Evolutionary conservation across 2,113 vertebrate species (phyloP).

Genomic region (Odocoileus hemionus): DNA sequence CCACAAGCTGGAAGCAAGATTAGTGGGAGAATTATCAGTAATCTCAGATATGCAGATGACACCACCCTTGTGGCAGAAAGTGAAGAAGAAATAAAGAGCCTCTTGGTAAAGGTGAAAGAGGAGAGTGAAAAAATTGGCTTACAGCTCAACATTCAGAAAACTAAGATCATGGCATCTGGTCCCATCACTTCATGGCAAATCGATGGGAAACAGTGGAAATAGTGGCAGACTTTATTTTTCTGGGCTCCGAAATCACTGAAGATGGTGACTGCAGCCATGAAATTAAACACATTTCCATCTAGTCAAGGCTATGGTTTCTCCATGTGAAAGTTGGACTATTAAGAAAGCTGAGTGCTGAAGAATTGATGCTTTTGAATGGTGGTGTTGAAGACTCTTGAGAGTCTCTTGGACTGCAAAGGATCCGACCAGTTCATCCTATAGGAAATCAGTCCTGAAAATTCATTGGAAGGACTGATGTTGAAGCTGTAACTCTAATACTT

Average conservation of each 20-base stretch:
- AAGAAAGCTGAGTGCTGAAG: rapidly evolving
- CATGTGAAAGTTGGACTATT: not conserved
- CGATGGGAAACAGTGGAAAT: not conserved
- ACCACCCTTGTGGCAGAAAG: not conserved
- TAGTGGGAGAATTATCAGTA: not conserved
- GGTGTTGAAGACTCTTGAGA: not conserved
- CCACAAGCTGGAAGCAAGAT: not conserved
- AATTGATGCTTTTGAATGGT: not conserved
- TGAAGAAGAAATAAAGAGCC: not conserved
- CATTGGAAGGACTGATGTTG: not conserved
- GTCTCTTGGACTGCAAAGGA: not conserved
- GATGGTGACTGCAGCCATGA: not conserved
- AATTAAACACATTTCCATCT: not conserved
- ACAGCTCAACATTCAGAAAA: not conserved
- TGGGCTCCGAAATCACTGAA: not conserved
- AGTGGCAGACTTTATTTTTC: not conserved
- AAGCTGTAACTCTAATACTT: not conserved
- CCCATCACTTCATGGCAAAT: not conserved
- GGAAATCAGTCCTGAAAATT: not conserved
- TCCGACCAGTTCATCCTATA: not conserved
- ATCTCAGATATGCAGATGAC: not conserved
- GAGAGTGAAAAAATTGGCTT: not conserved
- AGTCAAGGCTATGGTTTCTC: not conserved
- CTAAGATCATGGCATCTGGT: not conserved
- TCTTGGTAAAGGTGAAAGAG: not conserved